Evolutionary conservation across 2,113 vertebrate species (phyloP), one percentile per base, ranked within the genome.

Genomic region (cattle (Bos taurus)): DNA sequence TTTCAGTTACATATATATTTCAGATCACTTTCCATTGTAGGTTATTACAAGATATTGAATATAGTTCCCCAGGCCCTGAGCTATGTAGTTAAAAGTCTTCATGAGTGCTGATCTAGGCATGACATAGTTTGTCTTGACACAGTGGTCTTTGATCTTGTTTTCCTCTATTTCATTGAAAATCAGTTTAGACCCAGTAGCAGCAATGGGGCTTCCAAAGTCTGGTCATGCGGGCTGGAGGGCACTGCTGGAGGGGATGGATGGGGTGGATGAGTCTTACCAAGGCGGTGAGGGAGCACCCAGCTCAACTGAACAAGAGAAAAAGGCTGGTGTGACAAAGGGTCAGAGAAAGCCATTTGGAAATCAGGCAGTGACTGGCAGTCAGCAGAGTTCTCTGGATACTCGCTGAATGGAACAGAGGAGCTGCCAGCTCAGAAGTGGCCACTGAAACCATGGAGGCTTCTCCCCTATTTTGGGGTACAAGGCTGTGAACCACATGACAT

Each of bases 401-500:
- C 0, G 1, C 11, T 19, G 21, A 54, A 85, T 50, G 80, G 52
- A 11, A 43, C 0, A 11, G 0, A 10, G n/a, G 36, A 8, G 2
- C 64, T 94, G 54, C 5, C 1, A 40, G 78, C 50, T 85, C 28
- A 19, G 87, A 90, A 48, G 15, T 4, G 13, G 30, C n/a, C 7
- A 2, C 7, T 15, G 43, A 62, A 88, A 50, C 77, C 56, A 9
- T 0, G 5, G 16, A 25, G 19, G 15, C 16, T 57, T 78, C 25
- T 48, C 30, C 23, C 8, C 30, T 33, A 5, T 26, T 89, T 59
- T 10, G 2, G 1, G 7, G 5, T 26, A 54, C 50, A 50, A 6
- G 74, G 71, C 43, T 25, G 3, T 1, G 3, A 25, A 54, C 36
- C 83, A 33, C 0, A 0, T 62, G 14, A n/a, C 23, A 10, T 2